Base-by-base conservation (phyloP, 1,140 invertebrate species). In the Drosophila murphyi region DNA sequence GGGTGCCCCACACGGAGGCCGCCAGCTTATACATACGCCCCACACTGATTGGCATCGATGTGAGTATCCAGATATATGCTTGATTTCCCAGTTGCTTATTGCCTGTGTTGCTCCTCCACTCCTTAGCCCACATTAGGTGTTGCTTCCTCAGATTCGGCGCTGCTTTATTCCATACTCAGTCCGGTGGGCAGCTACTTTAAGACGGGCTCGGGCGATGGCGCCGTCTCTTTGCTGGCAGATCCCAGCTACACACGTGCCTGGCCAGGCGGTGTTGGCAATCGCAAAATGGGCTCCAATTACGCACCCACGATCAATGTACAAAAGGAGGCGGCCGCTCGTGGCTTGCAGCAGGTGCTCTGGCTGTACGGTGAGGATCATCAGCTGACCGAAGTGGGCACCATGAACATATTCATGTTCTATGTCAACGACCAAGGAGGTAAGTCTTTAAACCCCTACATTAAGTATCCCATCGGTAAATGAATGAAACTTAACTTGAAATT, bases 331-430 rank as follows among this genome's bases (percentile, higher is more conserved):
- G 93, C 94, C 4, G 94, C 95, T 64, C 93, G 95, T 82, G 97
- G 97, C 3, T 95, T 97, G 60, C 98, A 99, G 82, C 99, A 99
- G 94, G 98, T 99, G 3, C 93, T 99, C 5, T 99, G 99, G 99
- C 93, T 99, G 4, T 99, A 96, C 93, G 99, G 98, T 5, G 95
- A 98, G 3, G 96, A 99, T 90, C 95, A 99, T 92, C 95, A 98
- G 91, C 85, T 99, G 2, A 99, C 99, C 0, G 99, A 99, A 95
- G 98, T 98, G 51, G 99, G 99, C 45, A 98, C 98, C 5, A 99
- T 99, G 99, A 99, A 99, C 90, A 96, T 99, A 52, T 99, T 99
- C 91, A 94, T 98, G 77, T 96, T 97, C 87, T 96, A 96, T 91
- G 95, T 96, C 64, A 98, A 99, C 92, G 95, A 98, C 60, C 93